Percentiles rank a stretch among this genome's conserved stretches.
Evolutionary conservation across 2,797 vertebrate genomes (phyloP).

Genomic region (Anguilla megastoma): DNA sequence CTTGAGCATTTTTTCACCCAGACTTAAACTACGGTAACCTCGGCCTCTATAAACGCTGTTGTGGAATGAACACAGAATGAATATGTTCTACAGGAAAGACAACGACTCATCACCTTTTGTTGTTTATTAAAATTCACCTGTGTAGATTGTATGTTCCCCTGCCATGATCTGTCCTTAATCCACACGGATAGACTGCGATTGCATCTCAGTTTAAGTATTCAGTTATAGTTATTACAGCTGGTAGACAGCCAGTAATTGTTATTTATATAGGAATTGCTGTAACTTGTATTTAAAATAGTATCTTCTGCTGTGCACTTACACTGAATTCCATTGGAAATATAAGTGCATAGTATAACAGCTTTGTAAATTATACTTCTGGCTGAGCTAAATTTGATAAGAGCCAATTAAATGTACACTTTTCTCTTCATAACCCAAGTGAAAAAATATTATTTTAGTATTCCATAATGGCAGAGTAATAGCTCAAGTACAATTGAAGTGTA

Average conservation of each 20-base stretch:
- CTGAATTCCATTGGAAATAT: not conserved
- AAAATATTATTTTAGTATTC: not conserved
- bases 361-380: constrained; percentile 11
- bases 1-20: not conserved
- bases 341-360: not conserved
- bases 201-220: not conserved
- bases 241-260: not conserved
- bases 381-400: not conserved
- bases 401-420: not conserved
- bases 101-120: not conserved
- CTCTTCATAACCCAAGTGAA: not conserved
- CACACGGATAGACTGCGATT: not conserved
- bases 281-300: not conserved
- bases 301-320: not conserved
- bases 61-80: not conserved
- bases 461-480: not conserved
- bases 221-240: not conserved
- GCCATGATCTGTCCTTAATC: not conserved
- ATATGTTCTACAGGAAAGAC: not conserved
- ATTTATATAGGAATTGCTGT: not conserved
- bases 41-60: not conserved
- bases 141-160: not conserved
- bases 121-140: not conserved
- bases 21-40: not conserved
- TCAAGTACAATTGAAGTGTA: not conserved